Base-by-base conservation (phyloP, 2,797 vertebrate genomes). In the Distichodus sexfasciatus region DNA sequence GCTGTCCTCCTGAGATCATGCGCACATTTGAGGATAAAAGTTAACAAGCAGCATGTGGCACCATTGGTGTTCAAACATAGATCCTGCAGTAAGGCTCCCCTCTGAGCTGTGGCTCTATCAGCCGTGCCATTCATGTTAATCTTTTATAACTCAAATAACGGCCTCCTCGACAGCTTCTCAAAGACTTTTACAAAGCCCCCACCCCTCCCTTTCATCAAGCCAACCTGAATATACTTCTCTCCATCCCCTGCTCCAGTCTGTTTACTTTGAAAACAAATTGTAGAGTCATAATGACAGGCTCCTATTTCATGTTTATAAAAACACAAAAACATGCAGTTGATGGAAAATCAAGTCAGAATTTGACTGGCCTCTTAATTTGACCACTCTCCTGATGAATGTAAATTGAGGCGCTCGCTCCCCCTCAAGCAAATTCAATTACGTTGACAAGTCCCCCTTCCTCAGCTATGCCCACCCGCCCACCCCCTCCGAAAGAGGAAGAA, bases 341-440 rank as follows among this genome's bases (percentile, higher is more conserved):
- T 83, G 85, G 81, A 81, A 87, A 88, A 59, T 86, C 81, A 87
- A 79, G 64, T 79, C 82, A 86, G 79, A 82, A 78, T 72, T 74
- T 82, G 80, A 72, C 86, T 83, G 78, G 78, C 82, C 77, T 36
- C 77, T 69, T 12, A 66, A 76, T 71, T 81, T 84, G 85, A 88
- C 88, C 83, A 90, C 86, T 86, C 84, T 81, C 80, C 68, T 75
- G 75, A 33, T 66, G 79, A 83, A 87, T 84, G 81, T 77, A 86
- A 85, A 86, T 78, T 85, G 83, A 88, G 82, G 82, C 74, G 75
- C 76, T 82, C 76, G 3, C 35, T 79, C 17, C 79, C 82, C 4
- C 75, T 53, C 9, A 79, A 36, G 78, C 83, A 86, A 86, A 88
- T 84, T 85, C 86, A 88, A 88, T 90, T 90, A 88, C 83, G 84